Evolutionary conservation across 2,113 vertebrate genomes (phyloP), one percentile per base, ranked within the genome.

Genomic region (Gasterosteus aculeatus): DNA sequence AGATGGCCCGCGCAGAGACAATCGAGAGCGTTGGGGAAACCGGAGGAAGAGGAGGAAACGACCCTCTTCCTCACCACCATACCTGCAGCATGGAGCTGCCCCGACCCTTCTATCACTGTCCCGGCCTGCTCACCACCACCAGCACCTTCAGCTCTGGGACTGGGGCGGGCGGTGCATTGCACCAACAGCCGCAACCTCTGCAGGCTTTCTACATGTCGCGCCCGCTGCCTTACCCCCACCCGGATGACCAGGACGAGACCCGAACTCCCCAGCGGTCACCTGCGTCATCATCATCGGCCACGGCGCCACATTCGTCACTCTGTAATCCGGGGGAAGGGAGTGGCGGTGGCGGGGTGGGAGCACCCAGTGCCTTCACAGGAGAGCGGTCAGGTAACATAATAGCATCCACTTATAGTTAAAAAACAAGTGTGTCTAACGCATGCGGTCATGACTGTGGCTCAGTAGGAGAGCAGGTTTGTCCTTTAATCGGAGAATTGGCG

Each of bases 1-100:
- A 83, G 69, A 94, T 94, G 94, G 94, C 94, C 81, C 91, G 92
- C 18, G 89, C 93, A 64, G 91, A 93, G 80, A 93, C 88, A 82
- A 81, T 89, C 31, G 90, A 93, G 82, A 89, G 57, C 6, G 77
- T 77, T 0, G 90, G 75, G 46, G 91, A 89, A 33, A 74, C 84
- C 3, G 81, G 69, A 51, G 87, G 68, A 57, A 86, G 71, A 35
- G 77, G 81, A 61, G 80, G 70, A 87, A 90, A 84, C 31, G 80
- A 68, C 19, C 74, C 78, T 59, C 80, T 76, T 5, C 68, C 60
- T 11, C 5, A 2, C 29, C 87, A 76, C 58, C 86, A 64, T 65
- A 75, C 46, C 78, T 91, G 90, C 81, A 39, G 75, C 19, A 77
- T 92, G 88, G 91, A 88, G 89, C 70, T 86, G 46, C 81, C 81